Evolutionary conservation across 2,113 vertebrate species (phyloP), one percentile per base, ranked within the genome.

Genomic region (Athene noctua): DNA sequence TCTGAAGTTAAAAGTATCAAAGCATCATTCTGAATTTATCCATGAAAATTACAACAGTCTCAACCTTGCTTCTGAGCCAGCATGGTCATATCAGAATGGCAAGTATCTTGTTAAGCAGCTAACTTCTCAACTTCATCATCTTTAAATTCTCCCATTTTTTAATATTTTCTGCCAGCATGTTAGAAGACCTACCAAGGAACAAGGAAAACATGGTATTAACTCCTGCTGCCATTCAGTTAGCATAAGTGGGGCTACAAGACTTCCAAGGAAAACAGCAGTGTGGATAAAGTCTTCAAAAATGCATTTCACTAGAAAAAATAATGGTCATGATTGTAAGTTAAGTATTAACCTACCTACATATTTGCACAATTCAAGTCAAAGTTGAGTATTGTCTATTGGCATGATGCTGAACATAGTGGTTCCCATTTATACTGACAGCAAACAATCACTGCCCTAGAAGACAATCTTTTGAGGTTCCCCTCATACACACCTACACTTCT

Each of bases 81-180:
- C 0, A 7, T 4, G 29, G 42, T 63, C 38, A 2, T 0, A 15
- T 5, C 38, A 67, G 13, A 52, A 30, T 10, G 15, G 52, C 51
- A 68, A 88, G 34, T 11, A 17, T 14, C 36, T 46, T 10, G 34
- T 7, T 58, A 49, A 59, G 75, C 54, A 63, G 38, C 42, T 49
- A 72, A 36, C 22, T 10, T 30, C 63, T 34, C n/a, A 26, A 26
- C 18, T 55, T 55, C 58, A 47, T 5, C 71, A 68, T 4, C 75
- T 85, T 63, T 49, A 44, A 68, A 32, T 66, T 13, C 44, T 21
- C 36, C 72, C 23, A 36, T 30, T 44, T 71, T n/a, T 49, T 11
- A 61, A 2, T 67, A 52, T 46, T 86, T 62, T 62, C 55, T 58
- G 25, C 40, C 75, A 83, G 40, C 20, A 32, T 0, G 4, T 62